Base-by-base conservation (phyloP, 2,888 invertebrate genomes). In the Apocheima hispidaria region DNA sequence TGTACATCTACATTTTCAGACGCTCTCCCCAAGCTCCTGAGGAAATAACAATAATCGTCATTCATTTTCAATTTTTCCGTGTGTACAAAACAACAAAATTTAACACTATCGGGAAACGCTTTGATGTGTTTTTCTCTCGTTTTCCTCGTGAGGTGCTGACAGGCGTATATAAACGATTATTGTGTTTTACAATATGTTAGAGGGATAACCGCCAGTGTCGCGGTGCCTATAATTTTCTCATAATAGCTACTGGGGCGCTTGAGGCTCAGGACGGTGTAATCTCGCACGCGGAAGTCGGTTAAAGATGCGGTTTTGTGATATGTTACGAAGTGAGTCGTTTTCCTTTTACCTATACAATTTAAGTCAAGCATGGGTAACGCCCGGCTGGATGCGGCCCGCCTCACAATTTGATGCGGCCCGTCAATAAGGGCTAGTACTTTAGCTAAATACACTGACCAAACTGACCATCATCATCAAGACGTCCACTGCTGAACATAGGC, bases 131-230 rank as follows among this genome's bases (percentile, higher is more conserved):
- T 53, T 30, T 4, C 53, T 14, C 21, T 26, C 41, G 48, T 49
- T 60, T 60, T 60, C 60, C 60, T 50, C 38, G 36, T 44, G 54
- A 50, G 49, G 23, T 38, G 54, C 44, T 36, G 54, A 60, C 49
- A 50, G 41, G 30, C 49, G 43, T 43, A 36, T 49, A 54, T 38
- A 54, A 54, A 43, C 54, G 49, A 26, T 54, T 60, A 60, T 55
- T 60, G 36, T 60, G 49, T 44, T 60, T 54, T 55, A 60, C 38
- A 53, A 49, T 49, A 54, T 36, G 49, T 40, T 20, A 49, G 41
- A 28, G 14, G 41, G 53, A 46, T 53, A 41, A 30, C 2, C 18
- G 33, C 26, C 33, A 49, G 12, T 28, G 28, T 59, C 23, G 18
- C 36, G 54, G 48, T 21, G 21, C 21, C 53, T 49, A 60, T 54